Percentiles rank a stretch among this genome's conserved stretches.
These are phyloP conservation scores for Cecropterus lyciades DNA, from an alignment of 1,140 invertebrate genomes.

Conservation along the genomic window DNA sequence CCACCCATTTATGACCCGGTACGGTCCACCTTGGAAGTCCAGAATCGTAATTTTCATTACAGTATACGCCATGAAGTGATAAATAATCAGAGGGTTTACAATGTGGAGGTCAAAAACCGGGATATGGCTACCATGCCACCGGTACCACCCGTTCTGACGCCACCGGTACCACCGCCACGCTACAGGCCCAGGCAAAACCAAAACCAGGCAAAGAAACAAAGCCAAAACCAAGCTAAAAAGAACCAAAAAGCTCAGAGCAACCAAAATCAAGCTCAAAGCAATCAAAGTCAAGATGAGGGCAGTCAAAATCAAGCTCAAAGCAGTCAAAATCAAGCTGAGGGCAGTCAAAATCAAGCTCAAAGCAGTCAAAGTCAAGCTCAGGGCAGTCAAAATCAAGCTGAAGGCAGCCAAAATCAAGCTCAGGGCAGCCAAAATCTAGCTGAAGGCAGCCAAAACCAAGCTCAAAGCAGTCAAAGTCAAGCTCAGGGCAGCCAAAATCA, in stretches of 20 bases:
- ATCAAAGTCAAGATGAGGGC: too few relatives aligned
- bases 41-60: not conserved
- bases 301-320: too few relatives aligned
- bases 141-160: not conserved
- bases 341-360: too few relatives aligned
- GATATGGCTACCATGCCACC: not conserved
- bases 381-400: too few relatives aligned
- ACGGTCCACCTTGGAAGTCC: not conserved
- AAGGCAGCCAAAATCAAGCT: too few relatives aligned
- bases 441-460: too few relatives aligned
- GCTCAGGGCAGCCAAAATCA: too few relatives aligned
- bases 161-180: not conserved
- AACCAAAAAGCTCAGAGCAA: not conserved
- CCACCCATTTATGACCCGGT: not conserved
- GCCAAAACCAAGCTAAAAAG: not conserved
- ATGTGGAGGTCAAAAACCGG: not conserved
- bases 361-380: too few relatives aligned
- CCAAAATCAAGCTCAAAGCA: too few relatives aligned
- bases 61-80: not conserved
- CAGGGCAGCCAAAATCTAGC: too few relatives aligned
- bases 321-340: too few relatives aligned
- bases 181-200: not conserved
- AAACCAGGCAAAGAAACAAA: not conserved
- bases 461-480: too few relatives aligned
- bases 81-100: slow-evolving; percentile 5